Percentiles rank a stretch among this genome's conserved stretches.
Conservation (phyloP, 2,113 vertebrate genomes). For the Entomyzon cyanotis region DNA sequence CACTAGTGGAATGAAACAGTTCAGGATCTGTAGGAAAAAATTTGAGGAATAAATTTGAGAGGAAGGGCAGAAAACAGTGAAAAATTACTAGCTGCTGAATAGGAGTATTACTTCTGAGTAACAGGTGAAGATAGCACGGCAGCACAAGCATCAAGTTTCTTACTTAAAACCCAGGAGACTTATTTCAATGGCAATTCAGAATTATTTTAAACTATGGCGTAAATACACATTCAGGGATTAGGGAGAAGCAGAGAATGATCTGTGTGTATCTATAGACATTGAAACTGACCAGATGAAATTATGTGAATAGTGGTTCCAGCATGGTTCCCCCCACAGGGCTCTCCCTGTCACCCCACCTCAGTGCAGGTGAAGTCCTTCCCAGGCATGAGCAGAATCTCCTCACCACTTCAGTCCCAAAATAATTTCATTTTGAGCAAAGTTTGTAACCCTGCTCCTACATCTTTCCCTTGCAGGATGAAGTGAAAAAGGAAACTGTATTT, state of each 20-base stretch:
- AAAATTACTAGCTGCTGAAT: not conserved
- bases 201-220: not conserved
- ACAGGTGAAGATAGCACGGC: not conserved
- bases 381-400: not conserved
- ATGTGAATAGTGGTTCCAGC: not conserved
- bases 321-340: not conserved
- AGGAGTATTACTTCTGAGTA: not conserved
- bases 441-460: not conserved
- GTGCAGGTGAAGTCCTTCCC: not conserved
- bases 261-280: not conserved
- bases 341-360: not conserved
- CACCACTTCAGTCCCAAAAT: not conserved
- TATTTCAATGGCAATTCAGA: not conserved
- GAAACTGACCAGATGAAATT: not conserved
- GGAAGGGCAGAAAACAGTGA: not conserved
- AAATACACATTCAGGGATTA: not conserved
- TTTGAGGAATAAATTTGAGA: not conserved
- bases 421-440: not conserved
- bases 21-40: slow-evolving; percentile 76
- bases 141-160: not conserved
- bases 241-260: not conserved
- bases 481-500: not conserved
- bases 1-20: slow-evolving; percentile 65
- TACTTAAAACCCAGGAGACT: not conserved
- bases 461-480: not conserved